These are phyloP conservation scores for Lacanobia wlatinum DNA, from an alignment of 2,888 invertebrate species.

Conservation along the genomic window DNA sequence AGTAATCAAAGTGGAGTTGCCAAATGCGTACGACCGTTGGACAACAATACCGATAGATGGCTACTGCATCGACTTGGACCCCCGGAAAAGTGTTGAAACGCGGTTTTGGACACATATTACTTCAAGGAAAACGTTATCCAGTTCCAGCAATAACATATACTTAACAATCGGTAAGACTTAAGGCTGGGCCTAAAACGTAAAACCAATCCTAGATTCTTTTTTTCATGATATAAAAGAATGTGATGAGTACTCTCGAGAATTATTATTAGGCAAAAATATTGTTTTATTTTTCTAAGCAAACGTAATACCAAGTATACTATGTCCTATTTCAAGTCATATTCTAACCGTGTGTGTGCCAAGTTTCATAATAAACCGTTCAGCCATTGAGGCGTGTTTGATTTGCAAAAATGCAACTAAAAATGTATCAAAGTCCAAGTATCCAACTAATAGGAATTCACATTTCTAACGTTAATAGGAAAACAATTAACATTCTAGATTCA, in stretches of 20 bases:
- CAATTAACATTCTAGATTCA: too few relatives aligned
- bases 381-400: too few relatives aligned
- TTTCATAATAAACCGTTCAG: too few relatives aligned
- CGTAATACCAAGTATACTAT: too few relatives aligned
- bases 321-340: too few relatives aligned
- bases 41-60: neutral
- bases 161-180: slow-evolving; percentile 4
- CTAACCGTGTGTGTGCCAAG: too few relatives aligned
- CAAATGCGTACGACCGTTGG: slow-evolving; percentile 23
- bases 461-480: too few relatives aligned
- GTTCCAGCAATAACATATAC: neutral
- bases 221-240: neutral
- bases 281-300: too few relatives aligned
- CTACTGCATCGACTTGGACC: slow-evolving; percentile 5
- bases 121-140: neutral
- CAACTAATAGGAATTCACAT: too few relatives aligned
- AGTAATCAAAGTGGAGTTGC: slow-evolving; percentile 3
- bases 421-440: too few relatives aligned
- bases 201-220: neutral
- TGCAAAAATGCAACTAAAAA: too few relatives aligned
- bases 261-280: neutral
- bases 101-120: neutral
- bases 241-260: too few relatives aligned
- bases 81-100: neutral
- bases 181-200: neutral